A percentile compares a stretch with the other conserved stretches of the same genome.
Conservation (phyloP, 2,797 vertebrate genomes). For the Loriculus beryllinus region DNA sequence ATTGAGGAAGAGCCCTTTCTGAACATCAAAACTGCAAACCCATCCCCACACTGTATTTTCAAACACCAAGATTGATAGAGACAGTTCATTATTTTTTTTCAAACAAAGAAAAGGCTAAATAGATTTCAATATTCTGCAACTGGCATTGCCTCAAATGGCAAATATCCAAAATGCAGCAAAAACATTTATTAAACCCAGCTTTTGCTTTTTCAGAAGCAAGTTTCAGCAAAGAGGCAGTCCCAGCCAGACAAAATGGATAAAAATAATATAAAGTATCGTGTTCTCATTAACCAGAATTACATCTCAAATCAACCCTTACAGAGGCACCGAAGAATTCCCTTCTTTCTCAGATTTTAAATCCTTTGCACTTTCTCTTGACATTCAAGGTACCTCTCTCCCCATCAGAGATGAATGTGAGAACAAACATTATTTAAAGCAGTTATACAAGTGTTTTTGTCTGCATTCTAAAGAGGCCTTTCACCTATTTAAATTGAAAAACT, state of each 20-base stretch:
- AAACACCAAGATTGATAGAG: not conserved
- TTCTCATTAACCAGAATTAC: not conserved
- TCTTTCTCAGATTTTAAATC: not conserved
- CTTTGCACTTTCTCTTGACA: not conserved
- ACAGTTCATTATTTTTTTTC: not conserved
- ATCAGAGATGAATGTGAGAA: not conserved
- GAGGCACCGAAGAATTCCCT: not conserved
- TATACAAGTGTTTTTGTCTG: not conserved
- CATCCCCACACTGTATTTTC: not conserved
- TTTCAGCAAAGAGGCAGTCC: not conserved
- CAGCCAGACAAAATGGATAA: not conserved
- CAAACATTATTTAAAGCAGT: not conserved
- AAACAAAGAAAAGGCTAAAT: not conserved
- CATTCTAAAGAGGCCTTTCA: not conserved
- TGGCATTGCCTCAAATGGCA: not conserved
- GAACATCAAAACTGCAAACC: not conserved
- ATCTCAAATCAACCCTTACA: not conserved
- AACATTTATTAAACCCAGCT: not conserved
- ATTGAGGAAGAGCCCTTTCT: not conserved
- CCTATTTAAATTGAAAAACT: conserved; percentile 29
- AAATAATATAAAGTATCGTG: not conserved
- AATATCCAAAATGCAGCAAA: not conserved
- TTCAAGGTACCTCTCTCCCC: not conserved
- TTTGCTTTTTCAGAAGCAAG: not conserved
- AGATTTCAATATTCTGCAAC: not conserved